Evolutionary conservation across 2,113 vertebrate species (phyloP), one percentile per base, ranked within the genome.

Genomic region (Heterocephalus glaber): DNA sequence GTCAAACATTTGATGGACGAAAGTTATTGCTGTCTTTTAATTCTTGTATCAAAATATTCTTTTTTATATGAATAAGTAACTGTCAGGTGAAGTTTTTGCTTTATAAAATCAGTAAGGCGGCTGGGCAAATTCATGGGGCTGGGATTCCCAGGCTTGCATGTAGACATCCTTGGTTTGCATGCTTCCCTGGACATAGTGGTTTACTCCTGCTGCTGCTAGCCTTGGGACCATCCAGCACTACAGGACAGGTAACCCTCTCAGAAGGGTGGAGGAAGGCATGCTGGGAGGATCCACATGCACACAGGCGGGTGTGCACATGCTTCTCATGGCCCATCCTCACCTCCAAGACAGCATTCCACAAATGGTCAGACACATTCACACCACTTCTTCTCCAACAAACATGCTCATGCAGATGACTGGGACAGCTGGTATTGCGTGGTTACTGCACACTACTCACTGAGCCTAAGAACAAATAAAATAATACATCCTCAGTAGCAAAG

Each of bases 211-310:
- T 9, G 30, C 20, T 14, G 17, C 54, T 9, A 33, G 63, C 47
- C 52, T 35, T 7, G 41, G 24, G 8, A 38, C 65, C 61, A 6
- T 1, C 12, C 9, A 17, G 24, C 9, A 47, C 22, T 10, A 12
- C 20, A 30, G 0, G 3, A 44, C 7, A 5, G 1, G 22, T 7
- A 24, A 49, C 26, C 24, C 11, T 33, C 9, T 2, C 52, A 17
- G 47, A 58, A 7, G 17, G 4, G 1, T 0, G 0, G 38, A 44
- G 13, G 7, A 65, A 19, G 14, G 33, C 0, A 0, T 41, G 24
- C 26, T 5, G 19, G 85, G 19, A 52, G 60, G 17, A n/a, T 13
- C 8, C 26, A 52, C 0, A 0, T 2, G 0, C 16, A 0, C 17
- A 2, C 12, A 74, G 41, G 24, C 5, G 2, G 70, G 7, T 7